Evolutionary conservation across 2,113 vertebrate genomes (phyloP), one percentile per base, ranked within the genome.

Genomic region (Lagenorhynchus albirostris): DNA sequence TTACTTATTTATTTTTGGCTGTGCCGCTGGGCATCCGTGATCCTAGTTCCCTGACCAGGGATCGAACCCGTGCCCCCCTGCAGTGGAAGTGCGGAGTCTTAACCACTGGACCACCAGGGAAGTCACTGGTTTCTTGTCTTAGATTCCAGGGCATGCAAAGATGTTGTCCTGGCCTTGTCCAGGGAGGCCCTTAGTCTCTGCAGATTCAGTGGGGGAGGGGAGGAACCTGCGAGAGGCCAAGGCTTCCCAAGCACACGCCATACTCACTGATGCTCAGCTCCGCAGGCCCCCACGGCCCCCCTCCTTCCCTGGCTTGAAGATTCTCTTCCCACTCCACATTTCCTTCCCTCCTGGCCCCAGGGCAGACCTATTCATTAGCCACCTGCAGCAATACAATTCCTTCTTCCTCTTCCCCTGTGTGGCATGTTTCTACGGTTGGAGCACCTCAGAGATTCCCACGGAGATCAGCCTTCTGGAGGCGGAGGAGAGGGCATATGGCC

Each of bases 231-330:
- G 36, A 76, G 23, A 67, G 47, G 55, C 76, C 55, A 18, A 8
- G 8, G 1, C 65, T 53, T 68, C 58, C 58, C 8, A 1, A 23
- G 33, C 14, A 36, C 1, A 26, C 0, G 1, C n/a, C 2, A 1
- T 26, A 25, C 13, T 36, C 47, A 3, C 26, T 14, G 10, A 50
- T 8, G 41, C 47, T 60, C 18, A 29, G 20, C 31, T 26, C 15
- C 3, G 1, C 17, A 11, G 1, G 12, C 2, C 7, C 20, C 23
- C 13, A 11, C 31, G 20, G 2, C 25, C 44, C 11, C 23, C 33
- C 67, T 62, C 6, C 33, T n/a, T 86, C 44, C n/a, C 80, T 63
- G 74, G 23, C 26, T n/a, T 29, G 26, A 53, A 90, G 74, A 38
- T 18, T 36, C 58, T 63, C 86, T 77, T 33, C 60, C 18, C 70